Evolutionary conservation across 2,797 vertebrate species (phyloP), one percentile per base, ranked within the genome.

Genomic region (Mastacembelus armatus): DNA sequence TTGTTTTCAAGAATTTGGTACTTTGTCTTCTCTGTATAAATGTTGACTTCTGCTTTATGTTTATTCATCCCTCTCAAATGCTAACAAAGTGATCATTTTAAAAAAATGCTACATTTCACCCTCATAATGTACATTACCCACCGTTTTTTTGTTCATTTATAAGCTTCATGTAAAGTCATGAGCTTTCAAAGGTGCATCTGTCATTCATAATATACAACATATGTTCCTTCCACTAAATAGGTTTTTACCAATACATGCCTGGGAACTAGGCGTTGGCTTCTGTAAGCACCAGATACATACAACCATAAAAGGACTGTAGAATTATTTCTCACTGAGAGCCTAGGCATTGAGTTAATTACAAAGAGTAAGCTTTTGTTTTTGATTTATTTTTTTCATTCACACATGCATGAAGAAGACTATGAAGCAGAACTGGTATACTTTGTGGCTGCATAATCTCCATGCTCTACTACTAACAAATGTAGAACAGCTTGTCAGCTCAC

Each of bases 401-500:
- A 45, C 15, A 29, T n/a, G 16, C 29, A 7, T n/a, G 21, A 35
- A 11, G 10, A 2, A 47, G 5, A 48, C 44, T 2, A 43, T 27
- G 33, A 57, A 55, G 49, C 38, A 43, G 36, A 64, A 56, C 11
- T 59, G 38, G 7, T 8, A 16, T 26, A 65, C 52, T 64, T 36
- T 45, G 35, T 29, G 5, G 18, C 35, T 19, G 16, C 12, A 54
- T 45, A 11, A 48, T 26, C 38, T 44, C 44, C 12, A 8, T 43
- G 42, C n/a, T 77, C 39, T 40, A 6, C 51, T 26, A 10, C 19
- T 22, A 22, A 57, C 45, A 39, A 50, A 66, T 29, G 19, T 19
- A 59, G 45, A 76, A 63, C 70, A 72, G 71, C 52, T 60, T 77
- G 59, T 49, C 12, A 10, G 43, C 56, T 56, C 15, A 4, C 44